Evolutionary conservation across 1,140 invertebrate species (phyloP).

Genomic region (Apis dorsata): DNA sequence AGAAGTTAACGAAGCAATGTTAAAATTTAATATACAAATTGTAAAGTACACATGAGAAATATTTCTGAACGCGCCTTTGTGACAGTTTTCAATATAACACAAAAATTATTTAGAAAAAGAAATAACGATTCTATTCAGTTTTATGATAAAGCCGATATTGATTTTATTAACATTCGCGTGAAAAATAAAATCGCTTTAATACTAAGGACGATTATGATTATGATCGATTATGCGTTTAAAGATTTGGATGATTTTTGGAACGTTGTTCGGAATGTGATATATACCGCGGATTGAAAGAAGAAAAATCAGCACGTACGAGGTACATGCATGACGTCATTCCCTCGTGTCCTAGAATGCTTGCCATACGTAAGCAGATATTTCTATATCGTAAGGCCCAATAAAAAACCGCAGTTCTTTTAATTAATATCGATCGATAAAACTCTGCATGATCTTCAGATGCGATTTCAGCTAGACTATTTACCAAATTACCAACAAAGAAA

Average conservation of each 20-base stretch:
- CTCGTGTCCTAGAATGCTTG: slow-evolving; percentile 51
- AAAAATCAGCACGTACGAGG: slow-evolving; percentile 52
- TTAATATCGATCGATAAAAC: slow-evolving; percentile 7
- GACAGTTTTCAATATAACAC: too few relatives aligned
- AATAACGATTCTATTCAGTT: too few relatives aligned
- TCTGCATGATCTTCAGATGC: neutral
- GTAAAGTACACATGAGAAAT: neutral
- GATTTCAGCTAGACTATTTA: neutral
- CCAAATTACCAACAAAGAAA: neutral
- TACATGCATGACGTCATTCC: slow-evolving; percentile 47
- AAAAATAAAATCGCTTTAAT: neutral
- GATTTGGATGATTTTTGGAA: slow-evolving; percentile 29
- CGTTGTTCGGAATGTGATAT: slow-evolving; percentile 29
- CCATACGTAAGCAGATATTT: slow-evolving; percentile 52
- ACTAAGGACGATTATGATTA: neutral
- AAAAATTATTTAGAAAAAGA: neutral
- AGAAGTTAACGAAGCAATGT: too few relatives aligned
- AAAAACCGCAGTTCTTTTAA: slow-evolving; percentile 37
- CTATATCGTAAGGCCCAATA: slow-evolving; percentile 47
- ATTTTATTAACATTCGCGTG: neutral
- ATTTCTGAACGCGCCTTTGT: neutral
- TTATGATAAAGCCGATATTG: neutral
- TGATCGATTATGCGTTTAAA: neutral
- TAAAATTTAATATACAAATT: too few relatives aligned
- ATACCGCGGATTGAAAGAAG: slow-evolving; percentile 44